A percentile compares a stretch with the other conserved stretches of the same genome.
Conservation (phyloP, 1,140 invertebrate species). For the Akabosia matsudoensis region DNA sequence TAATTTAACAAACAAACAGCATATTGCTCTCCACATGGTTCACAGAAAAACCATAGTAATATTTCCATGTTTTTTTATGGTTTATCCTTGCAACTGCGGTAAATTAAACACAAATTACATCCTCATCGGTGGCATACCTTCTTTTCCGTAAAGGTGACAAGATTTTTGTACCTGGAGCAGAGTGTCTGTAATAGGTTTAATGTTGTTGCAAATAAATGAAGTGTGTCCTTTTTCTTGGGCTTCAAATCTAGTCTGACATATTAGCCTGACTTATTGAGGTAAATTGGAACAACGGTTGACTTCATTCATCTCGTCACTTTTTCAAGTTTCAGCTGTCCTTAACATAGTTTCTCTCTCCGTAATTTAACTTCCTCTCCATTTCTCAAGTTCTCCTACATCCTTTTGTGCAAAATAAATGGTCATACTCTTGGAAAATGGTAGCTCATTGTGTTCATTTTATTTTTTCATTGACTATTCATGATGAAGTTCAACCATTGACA, state of each 20-base stretch:
- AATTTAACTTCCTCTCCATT: conserved; percentile 3
- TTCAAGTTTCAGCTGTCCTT: conserved; percentile 10
- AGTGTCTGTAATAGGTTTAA: no score
- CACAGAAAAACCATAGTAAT: no score
- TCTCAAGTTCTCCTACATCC: background rate
- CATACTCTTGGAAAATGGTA: background rate
- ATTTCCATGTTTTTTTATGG: no score
- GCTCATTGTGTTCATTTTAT: background rate
- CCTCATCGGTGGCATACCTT: no score
- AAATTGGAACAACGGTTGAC: background rate
- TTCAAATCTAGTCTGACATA: background rate
- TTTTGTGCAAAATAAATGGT: background rate
- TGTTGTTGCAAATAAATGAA: conserved; percentile 20
- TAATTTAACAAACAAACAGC: no score
- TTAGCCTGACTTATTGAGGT: conserved; percentile 18
- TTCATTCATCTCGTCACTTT: background rate
- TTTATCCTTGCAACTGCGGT: no score
- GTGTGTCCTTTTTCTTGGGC: background rate
- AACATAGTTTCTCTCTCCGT: background rate
- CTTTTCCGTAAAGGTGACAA: no score
- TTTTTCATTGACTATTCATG: background rate
- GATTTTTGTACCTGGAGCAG: no score
- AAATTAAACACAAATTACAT: no score
- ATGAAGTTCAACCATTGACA: conserved; percentile 16
- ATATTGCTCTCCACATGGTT: no score